phyloP scores from a whole-genome alignment of 2,888 invertebrate genomes.

The Pristionchus arcanus region DNA sequence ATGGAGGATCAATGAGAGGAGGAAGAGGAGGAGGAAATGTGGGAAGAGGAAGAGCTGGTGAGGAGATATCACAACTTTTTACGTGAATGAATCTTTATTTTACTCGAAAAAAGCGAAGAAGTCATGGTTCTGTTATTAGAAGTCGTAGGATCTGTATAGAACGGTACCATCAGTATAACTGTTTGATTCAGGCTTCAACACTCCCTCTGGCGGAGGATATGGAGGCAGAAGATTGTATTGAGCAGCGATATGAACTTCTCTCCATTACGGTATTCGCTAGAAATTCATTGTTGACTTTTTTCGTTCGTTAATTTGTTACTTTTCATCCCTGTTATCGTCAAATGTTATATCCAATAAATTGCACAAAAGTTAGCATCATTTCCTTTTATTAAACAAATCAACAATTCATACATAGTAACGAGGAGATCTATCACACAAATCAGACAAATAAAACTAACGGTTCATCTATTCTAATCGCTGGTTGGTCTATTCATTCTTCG shows the following conservation, averaged over 20 bases:
- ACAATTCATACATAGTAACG: not conserved
- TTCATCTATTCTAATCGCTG: not conserved
- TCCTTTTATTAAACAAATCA: conserved; percentile 11
- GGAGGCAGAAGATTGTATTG: not conserved
- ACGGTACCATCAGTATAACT: too few species aligned
- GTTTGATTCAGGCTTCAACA: not conserved
- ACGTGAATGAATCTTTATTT: too few species aligned
- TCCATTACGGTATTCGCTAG: not conserved
- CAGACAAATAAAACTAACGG: not conserved
- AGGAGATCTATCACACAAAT: conserved; percentile 4
- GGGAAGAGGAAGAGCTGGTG: conserved; percentile 1
- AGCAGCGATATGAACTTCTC: not conserved
- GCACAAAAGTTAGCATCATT: not conserved
- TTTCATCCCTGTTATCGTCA: not conserved
- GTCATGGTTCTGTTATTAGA: too few species aligned
- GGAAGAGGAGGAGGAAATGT: not conserved
- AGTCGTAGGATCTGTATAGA: too few species aligned
- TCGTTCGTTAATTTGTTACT: not conserved
- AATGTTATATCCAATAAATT: not conserved
- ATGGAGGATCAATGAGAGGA: not conserved
- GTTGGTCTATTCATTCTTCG: not conserved
- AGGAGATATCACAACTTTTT: too few species aligned
- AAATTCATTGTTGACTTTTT: not conserved
- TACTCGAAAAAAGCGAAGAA: too few species aligned
- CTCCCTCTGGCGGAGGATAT: not conserved